Evolutionary conservation across 2,113 vertebrate species (phyloP).

Genomic region (Passerina amoena): DNA sequence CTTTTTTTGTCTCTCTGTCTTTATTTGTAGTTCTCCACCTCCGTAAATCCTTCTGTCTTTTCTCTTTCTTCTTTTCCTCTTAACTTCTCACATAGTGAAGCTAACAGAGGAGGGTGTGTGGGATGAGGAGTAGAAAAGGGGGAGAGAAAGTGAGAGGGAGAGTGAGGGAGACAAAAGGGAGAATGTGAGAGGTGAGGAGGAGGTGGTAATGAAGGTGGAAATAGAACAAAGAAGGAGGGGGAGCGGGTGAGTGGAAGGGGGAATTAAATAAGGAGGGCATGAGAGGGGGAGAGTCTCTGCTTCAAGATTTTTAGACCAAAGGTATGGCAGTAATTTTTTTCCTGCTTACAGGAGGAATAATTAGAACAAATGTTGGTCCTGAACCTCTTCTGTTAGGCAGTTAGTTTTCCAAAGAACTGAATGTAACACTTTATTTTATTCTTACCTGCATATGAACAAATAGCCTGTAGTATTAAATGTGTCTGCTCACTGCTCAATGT

Average conservation of each 20-base stretch:
- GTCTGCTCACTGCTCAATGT: background rate
- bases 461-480: background rate
- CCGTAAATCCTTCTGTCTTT: slow-evolving; percentile 51
- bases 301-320: background rate
- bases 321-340: background rate
- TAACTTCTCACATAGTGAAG: slow-evolving; percentile 12
- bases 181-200: slow-evolving; percentile 51
- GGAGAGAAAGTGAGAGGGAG: slow-evolving; percentile 14
- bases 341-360: background rate
- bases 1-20: slow-evolving; percentile 31
- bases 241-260: background rate
- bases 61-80: slow-evolving; percentile 51
- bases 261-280: slow-evolving; percentile 27
- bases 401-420: background rate
- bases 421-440: background rate
- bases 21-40: slow-evolving; percentile 53
- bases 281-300: background rate
- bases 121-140: slow-evolving; percentile 47
- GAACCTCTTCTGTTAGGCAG: background rate
- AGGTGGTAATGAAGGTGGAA: slow-evolving; percentile 58
- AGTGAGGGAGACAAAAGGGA: slow-evolving; percentile 56
- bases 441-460: background rate
- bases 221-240: slow-evolving; percentile 59
- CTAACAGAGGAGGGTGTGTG: slow-evolving; percentile 58
- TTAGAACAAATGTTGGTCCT: slow-evolving; percentile 17